phyloP scores from a whole-genome alignment of 2,797 vertebrate species.

The Podargus strigoides region DNA sequence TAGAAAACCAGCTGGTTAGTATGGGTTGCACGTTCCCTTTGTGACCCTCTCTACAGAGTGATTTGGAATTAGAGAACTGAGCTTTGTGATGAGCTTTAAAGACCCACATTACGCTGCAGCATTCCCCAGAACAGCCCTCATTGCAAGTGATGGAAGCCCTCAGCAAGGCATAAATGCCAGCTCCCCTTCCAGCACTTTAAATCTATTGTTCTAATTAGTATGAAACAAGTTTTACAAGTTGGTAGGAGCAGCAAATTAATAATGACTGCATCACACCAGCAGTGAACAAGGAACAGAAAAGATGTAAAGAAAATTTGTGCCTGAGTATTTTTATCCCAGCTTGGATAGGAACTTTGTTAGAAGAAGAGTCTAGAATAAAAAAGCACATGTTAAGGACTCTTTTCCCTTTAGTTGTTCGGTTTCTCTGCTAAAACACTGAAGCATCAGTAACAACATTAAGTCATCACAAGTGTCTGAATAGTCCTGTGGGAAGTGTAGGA shows the following conservation, averaged over 20 bases:
- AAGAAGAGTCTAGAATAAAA: background rate
- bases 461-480: background rate
- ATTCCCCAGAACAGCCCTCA: background rate
- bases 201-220: conserved; percentile 45
- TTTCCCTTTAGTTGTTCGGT: background rate
- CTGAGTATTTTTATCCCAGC: background rate
- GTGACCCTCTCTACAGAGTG: background rate
- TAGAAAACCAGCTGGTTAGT: background rate
- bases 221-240: background rate
- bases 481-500: background rate
- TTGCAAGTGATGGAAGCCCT: background rate
- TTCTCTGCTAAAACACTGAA: background rate
- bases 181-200: background rate
- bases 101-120: background rate
- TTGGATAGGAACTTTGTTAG: background rate
- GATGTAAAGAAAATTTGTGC: background rate
- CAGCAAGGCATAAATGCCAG: background rate
- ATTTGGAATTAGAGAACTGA: background rate
- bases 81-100: background rate
- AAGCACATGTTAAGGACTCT: background rate
- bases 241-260: background rate
- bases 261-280: background rate
- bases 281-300: conserved; percentile 8
- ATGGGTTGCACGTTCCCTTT: background rate
- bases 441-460: background rate